Base-by-base conservation (phyloP, 2,113 vertebrate genomes). In the Lophura nycthemera region DNA sequence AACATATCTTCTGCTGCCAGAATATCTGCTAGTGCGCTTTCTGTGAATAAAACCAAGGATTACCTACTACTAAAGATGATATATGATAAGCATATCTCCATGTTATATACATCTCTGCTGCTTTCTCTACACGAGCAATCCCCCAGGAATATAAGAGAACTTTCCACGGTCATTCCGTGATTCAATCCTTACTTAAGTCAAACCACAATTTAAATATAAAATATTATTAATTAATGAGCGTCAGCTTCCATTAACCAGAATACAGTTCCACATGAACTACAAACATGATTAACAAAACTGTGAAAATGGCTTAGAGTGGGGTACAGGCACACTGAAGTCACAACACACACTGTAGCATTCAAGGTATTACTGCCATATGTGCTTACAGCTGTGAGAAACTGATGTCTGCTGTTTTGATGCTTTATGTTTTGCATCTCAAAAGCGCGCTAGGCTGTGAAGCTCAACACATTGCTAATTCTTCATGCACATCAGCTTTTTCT, bases 331-430 rank as follows among this genome's bases (percentile, higher is more conserved):
- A 63, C 48, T 18, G 25, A 50, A 61, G 24, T 27, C 45, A 63
- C 22, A 13, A 45, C n/a, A 43, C 52, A 24, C 36, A 64, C 25
- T 6, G 65, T 57, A 65, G 63, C 5, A 13, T 40, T 71, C 50
- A 64, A 79, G 30, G 42, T 77, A 34, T 77, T 79, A 52, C 38
- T 45, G 27, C 56, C 75, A 34, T 27, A 59, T 32, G 74, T 57
- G 60, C 52, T 84, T 79, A 83, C 57, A 91, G 30, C 75, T 87
- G 60, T 36, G 60, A 93, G 78, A 86, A 91, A 74, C 21, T 40
- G 43, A 21, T 88, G 64, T 56, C 77, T 83, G 56, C 57, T 1
- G 2, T 50, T 92, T 61, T 77, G 42, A 67, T 71, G 66, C 63
- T 54, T 84, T 42, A 63, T 36, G 29, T 83, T 65, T 77, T 63